Evolutionary conservation across 2,888 invertebrate genomes (phyloP).

Genomic region (Noctua janthe): DNA sequence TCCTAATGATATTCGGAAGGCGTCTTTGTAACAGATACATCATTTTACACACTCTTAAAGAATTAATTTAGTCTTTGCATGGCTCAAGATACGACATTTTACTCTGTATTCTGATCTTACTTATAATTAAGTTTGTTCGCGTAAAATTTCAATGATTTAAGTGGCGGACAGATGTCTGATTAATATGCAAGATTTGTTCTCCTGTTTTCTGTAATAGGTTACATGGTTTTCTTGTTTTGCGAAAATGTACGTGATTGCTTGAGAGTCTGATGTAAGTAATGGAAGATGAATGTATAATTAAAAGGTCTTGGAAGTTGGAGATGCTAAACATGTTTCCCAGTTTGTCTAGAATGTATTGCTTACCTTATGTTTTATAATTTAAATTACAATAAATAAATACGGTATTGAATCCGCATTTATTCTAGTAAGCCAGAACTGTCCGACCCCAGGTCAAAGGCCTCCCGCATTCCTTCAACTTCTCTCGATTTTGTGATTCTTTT

Average conservation of each 20-base stretch:
- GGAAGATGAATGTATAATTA: constrained; percentile 26
- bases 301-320: background rate
- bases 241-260: constrained; percentile 31
- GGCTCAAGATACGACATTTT: background rate
- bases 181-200: constrained; percentile 58
- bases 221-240: constrained; percentile 35
- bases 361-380: background rate
- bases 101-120: constrained; percentile 51
- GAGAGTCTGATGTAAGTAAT: constrained; percentile 27
- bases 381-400: background rate
- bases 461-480: background rate
- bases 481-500: background rate
- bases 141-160: constrained; percentile 41
- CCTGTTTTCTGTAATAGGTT: constrained; percentile 38
- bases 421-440: background rate
- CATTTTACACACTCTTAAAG: constrained; percentile 41
- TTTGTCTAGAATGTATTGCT: background rate
- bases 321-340: constrained; percentile 23
- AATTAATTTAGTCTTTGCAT: constrained; percentile 35
- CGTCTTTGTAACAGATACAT: constrained; percentile 55
- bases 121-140: constrained; percentile 57
- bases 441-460: background rate
- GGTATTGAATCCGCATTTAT: background rate
- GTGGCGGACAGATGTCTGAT: constrained; percentile 45
- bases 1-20: constrained; percentile 37